Percentiles rank a stretch among this genome's conserved stretches.
These are phyloP conservation scores for Alosa sapidissima DNA, from an alignment of 2,797 vertebrate genomes.

Conservation along the genomic window DNA sequence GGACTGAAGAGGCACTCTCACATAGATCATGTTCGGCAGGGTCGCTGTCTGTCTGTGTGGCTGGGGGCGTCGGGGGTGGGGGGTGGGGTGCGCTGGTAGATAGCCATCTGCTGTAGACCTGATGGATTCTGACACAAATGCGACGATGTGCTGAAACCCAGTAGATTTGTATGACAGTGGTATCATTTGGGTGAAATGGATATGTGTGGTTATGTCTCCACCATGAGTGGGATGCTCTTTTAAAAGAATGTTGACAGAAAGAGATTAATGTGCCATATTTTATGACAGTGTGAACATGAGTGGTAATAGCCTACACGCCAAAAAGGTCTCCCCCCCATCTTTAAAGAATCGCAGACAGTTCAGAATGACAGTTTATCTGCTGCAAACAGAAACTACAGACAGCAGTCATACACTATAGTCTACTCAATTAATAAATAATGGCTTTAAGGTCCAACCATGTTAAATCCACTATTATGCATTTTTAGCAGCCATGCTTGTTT, in stretches of 20 bases:
- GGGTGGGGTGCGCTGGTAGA: constrained; percentile 64
- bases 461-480: constrained; percentile 47
- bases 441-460: not conserved
- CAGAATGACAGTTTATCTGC: constrained; percentile 4
- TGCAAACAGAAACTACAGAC: not conserved
- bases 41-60: not conserved
- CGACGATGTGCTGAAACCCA: constrained; percentile 69
- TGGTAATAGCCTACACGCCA: not conserved
- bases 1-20: not conserved
- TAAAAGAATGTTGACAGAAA: constrained; percentile 73
- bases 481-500: constrained; percentile 67
- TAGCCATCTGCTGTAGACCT: constrained; percentile 64
- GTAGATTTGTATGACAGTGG: constrained; percentile 71
- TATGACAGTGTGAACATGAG: not conserved
- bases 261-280: constrained; percentile 15
- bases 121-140: constrained; percentile 74
- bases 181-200: constrained; percentile 60
- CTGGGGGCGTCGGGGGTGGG: constrained; percentile 39
- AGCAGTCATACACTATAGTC: not conserved
- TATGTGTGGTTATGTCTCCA: constrained; percentile 66
- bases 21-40: constrained; percentile 20
- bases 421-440: constrained; percentile 10
- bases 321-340: not conserved
- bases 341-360: constrained; percentile 40
- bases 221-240: constrained; percentile 72